A percentile compares a stretch with the other conserved stretches of the same genome.
Conservation (phyloP, 2,888 invertebrate genomes). For the Limnephilus marmoratus region DNA sequence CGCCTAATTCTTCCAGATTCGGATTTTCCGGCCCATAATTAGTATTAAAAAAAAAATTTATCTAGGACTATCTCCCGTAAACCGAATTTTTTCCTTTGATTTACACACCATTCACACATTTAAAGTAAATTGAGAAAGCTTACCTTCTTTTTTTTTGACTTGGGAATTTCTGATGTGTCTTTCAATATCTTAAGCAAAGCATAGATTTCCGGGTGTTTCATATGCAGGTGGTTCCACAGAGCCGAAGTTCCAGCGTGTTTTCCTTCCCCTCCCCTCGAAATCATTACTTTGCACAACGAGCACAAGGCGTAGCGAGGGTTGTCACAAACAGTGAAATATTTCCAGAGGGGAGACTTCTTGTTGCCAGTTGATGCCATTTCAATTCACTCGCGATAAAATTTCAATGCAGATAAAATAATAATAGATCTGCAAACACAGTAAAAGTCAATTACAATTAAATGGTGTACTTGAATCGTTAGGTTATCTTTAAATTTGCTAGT, state of each 20-base stretch:
- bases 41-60: no score
- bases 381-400: constrained; percentile 1
- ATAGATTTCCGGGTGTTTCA: not conserved
- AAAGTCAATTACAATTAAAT: no score
- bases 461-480: no score
- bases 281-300: not conserved
- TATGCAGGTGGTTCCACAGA: not conserved
- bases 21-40: no score
- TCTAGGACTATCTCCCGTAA: no score
- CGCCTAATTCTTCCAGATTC: no score
- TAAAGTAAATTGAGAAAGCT: no score
- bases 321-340: not conserved
- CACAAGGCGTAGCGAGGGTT: not conserved
- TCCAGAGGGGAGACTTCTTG: not conserved
- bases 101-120: no score
- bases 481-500: no score
- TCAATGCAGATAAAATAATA: not conserved
- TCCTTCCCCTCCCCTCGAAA: not conserved
- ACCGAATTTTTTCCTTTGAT: no score
- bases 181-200: not conserved
- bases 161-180: no score
- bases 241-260: not conserved
- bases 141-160: not conserved
- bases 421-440: not conserved
- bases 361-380: not conserved